phyloP scores from a whole-genome alignment of 2,797 vertebrate genomes.

The Geotrypetes seraphini region DNA sequence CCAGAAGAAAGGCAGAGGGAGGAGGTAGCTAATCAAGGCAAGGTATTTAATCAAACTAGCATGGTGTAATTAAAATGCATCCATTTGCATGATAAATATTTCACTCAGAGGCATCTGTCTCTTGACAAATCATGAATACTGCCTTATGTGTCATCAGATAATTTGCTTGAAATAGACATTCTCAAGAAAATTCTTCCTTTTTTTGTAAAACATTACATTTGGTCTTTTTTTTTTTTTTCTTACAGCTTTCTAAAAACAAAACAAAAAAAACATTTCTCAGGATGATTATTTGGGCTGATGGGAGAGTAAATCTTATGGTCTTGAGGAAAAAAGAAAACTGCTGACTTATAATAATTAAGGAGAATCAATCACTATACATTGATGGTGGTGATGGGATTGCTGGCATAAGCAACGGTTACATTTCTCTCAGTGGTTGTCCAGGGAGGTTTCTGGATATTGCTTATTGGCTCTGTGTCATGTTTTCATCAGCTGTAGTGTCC shows the following conservation, averaged over 20 bases:
- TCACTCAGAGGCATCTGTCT: conserved; percentile 19
- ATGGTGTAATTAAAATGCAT: neutral
- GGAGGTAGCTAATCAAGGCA: neutral
- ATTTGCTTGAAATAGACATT: conserved; percentile 29
- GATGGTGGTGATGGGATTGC: neutral
- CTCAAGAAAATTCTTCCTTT: conserved; percentile 41
- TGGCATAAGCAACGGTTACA: neutral
- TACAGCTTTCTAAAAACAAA: conserved; percentile 9
- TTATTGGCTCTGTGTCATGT: conserved; percentile 45
- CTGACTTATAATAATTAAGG: fast-evolving
- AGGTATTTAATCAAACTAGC: conserved; percentile 12
- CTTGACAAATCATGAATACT: conserved; percentile 39
- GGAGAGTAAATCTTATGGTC: neutral
- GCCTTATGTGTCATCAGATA: conserved; percentile 18
- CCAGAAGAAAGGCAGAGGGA: conserved; percentile 1
- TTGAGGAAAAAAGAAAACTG: neutral
- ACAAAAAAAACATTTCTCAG: neutral
- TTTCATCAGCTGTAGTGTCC: conserved; percentile 53
- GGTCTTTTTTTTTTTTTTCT: conserved; percentile 6
- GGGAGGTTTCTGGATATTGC: conserved; percentile 31
- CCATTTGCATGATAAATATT: neutral
- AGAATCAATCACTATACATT: neutral
- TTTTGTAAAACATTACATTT: conserved; percentile 22
- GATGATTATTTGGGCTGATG: neutral
- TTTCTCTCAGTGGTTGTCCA: too few species aligned